phyloP scores from a whole-genome alignment of 1,140 invertebrate species.

The Diploscapter pachys region DNA sequence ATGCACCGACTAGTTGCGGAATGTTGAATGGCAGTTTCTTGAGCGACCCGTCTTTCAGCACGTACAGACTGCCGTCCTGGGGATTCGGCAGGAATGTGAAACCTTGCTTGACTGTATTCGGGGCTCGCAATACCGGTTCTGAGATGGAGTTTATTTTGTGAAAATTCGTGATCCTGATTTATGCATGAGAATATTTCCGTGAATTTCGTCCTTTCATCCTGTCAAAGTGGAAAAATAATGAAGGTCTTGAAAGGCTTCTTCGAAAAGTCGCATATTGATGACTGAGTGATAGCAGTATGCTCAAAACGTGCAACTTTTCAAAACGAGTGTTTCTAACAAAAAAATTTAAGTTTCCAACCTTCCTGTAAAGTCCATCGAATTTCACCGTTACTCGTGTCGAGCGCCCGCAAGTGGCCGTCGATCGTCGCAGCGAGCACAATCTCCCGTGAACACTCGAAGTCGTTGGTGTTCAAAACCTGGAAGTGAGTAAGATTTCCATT shows the following conservation, averaged over 20 bases:
- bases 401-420: constrained; percentile 80
- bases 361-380: constrained; percentile 84
- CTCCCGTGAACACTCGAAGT: too few relatives aligned
- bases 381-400: constrained; percentile 76
- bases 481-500: too few relatives aligned
- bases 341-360: constrained; percentile 66
- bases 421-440: constrained; percentile 79
- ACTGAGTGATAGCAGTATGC: too few relatives aligned
- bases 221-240: constrained; percentile 2
- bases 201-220: too few relatives aligned
- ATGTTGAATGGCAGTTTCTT: constrained; percentile 96
- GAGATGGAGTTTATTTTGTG: constrained; percentile 21
- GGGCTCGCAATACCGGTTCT: constrained; percentile 63
- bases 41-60: constrained; percentile 72
- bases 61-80: constrained; percentile 88
- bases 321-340: constrained; percentile 3
- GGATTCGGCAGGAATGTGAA: constrained; percentile 88
- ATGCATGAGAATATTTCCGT: too few relatives aligned
- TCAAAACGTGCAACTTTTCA: too few relatives aligned
- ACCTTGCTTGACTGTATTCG: constrained; percentile 62
- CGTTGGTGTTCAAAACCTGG: too few relatives aligned
- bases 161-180: too few relatives aligned
- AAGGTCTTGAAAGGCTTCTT: not conserved
- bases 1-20: constrained; percentile 88
- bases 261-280: too few relatives aligned